Evolutionary conservation across 1,140 invertebrate genomes (phyloP).

Genomic region (Teleogryllus occipitalis): DNA sequence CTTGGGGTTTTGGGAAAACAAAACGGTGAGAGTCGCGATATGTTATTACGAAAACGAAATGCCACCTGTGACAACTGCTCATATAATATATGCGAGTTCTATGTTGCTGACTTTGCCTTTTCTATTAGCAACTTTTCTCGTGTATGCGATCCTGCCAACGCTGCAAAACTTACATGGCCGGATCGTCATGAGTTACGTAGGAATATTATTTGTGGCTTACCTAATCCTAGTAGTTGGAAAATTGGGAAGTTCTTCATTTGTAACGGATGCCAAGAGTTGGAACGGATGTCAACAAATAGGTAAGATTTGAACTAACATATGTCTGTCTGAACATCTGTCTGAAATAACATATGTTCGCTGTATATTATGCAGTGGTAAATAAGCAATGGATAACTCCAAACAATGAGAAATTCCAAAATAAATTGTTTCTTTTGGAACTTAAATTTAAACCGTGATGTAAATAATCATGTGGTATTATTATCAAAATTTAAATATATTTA

Average conservation of each 20-base stretch:
- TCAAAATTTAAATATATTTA: too few species aligned
- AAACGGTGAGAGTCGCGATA: background rate
- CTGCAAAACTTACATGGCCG: background rate
- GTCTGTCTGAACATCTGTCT: too few species aligned
- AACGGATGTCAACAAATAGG: too few species aligned
- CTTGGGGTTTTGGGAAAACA: background rate
- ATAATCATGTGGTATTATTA: too few species aligned
- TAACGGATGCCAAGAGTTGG: background rate
- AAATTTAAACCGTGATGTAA: too few species aligned
- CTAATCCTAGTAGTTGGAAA: background rate
- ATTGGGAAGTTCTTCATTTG: background rate
- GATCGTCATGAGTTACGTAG: background rate
- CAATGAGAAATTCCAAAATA: too few species aligned
- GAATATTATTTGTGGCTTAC: background rate
- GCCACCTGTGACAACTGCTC: too few species aligned
- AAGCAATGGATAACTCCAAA: too few species aligned
- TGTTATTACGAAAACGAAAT: background rate
- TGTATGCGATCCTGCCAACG: background rate
- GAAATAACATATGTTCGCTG: too few species aligned
- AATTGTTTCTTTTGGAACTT: too few species aligned
- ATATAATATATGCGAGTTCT: background rate
- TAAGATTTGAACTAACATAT: too few species aligned
- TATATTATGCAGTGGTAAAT: too few species aligned
- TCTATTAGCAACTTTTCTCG: background rate
- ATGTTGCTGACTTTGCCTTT: background rate